These are phyloP conservation scores for Charadrius vociferus DNA, from an alignment of 2,113 vertebrate species.

Conservation along the genomic window DNA sequence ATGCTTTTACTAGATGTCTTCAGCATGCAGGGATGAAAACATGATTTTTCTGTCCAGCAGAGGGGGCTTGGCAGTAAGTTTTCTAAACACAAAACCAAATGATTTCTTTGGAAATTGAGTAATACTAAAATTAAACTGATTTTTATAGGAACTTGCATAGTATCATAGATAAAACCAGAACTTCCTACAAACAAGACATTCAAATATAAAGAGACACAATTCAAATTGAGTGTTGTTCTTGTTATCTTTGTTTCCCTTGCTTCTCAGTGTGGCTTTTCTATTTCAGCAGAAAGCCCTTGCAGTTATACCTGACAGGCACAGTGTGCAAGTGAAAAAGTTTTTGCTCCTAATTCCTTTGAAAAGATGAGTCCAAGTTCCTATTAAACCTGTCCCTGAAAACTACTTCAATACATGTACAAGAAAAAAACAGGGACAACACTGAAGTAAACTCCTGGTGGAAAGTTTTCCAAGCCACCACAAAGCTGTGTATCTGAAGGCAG, in stretches of 20 bases:
- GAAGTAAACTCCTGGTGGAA: background rate
- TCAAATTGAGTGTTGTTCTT: background rate
- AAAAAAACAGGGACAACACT: background rate
- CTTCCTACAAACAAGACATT: background rate
- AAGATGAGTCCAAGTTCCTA: background rate
- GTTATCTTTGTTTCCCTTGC: background rate
- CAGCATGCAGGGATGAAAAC: background rate
- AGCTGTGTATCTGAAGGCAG: background rate
- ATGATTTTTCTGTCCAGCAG: background rate
- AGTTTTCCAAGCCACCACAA: background rate
- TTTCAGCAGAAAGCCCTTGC: background rate
- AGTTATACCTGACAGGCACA: background rate
- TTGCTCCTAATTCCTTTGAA: constrained; percentile 5
- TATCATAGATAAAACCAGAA: background rate
- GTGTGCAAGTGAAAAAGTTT: background rate
- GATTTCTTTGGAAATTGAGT: constrained; percentile 41
- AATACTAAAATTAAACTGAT: background rate
- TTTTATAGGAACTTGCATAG: background rate
- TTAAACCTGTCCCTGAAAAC: background rate
- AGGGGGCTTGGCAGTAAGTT: constrained; percentile 36
- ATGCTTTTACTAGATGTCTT: background rate
- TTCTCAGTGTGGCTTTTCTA: background rate
- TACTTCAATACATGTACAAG: background rate
- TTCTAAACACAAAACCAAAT: background rate
- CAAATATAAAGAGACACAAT: background rate